A percentile compares a stretch with the other conserved stretches of the same genome.
Conservation (phyloP, 2,888 invertebrate species). For the Apeira syringaria region DNA sequence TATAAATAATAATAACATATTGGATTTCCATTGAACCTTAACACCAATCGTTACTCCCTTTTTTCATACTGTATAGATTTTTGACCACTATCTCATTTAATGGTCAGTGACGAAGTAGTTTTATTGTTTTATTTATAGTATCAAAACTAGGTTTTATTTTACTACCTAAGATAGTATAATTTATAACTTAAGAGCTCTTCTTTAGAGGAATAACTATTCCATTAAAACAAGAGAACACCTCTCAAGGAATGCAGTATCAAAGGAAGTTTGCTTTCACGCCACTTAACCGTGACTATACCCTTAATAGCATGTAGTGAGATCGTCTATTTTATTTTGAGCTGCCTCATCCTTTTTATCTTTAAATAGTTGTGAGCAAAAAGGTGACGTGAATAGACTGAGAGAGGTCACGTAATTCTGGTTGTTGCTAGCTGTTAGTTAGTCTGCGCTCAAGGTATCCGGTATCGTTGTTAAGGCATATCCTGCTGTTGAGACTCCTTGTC, state of each 20-base stretch:
- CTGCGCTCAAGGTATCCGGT: constrained; percentile 65
- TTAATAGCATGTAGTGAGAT: constrained; percentile 53
- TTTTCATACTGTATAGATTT: no score
- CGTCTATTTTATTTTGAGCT: constrained; percentile 38
- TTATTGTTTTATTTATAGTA: no score
- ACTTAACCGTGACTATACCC: constrained; percentile 48
- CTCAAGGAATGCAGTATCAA: constrained; percentile 53
- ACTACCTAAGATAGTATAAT: not conserved
- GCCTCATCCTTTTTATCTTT: constrained; percentile 25
- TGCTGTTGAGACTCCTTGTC: constrained; percentile 61
- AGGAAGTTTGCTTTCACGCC: constrained; percentile 61
- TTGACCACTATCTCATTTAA: no score
- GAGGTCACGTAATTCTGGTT: constrained; percentile 45
- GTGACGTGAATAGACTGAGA: constrained; percentile 23
- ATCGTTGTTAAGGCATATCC: constrained; percentile 69
- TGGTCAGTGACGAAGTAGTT: no score
- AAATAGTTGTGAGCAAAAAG: constrained; percentile 19
- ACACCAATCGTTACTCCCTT: no score
- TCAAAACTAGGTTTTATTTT: not conserved
- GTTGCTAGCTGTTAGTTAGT: constrained; percentile 69
- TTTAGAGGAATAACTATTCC: constrained; percentile 40
- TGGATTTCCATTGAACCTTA: no score
- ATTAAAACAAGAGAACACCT: constrained; percentile 40
- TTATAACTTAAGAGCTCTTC: constrained; percentile 14
- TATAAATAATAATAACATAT: no score